These are phyloP conservation scores for Alloplasta piceator DNA, from an alignment of 2,888 invertebrate species.

Conservation along the genomic window DNA sequence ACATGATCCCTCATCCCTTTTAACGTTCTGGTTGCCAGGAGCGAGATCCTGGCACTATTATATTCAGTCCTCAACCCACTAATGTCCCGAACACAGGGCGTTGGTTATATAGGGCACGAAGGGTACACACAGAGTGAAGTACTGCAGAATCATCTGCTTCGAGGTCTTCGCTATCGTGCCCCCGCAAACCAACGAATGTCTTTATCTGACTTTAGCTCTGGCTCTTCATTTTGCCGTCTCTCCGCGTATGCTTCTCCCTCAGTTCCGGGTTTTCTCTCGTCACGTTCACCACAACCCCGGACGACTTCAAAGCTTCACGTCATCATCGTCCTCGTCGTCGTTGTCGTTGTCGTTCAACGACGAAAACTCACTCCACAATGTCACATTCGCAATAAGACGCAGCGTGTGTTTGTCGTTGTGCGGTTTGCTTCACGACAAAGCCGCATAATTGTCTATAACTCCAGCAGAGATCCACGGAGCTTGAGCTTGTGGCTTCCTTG, in stretches of 20 bases:
- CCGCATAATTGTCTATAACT: conserved; percentile 32
- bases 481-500: no score
- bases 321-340: conserved; percentile 35
- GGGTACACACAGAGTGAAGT: conserved; percentile 31
- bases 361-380: conserved; percentile 18
- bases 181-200: conserved; percentile 34
- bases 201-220: conserved; percentile 29
- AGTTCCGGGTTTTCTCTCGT: conserved; percentile 46
- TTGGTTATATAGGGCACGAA: conserved; percentile 8
- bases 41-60: conserved; percentile 41
- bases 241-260: conserved; percentile 20
- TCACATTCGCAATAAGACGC: conserved; percentile 72
- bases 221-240: conserved; percentile 28
- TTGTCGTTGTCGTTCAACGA: conserved; percentile 17
- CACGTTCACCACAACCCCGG: conserved; percentile 23
- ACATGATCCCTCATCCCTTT: conserved; percentile 46
- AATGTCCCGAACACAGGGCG: conserved; percentile 13
- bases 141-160: conserved; percentile 47
- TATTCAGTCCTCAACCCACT: conserved; percentile 36
- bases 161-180: conserved; percentile 35
- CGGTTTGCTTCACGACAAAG: conserved; percentile 39
- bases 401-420: conserved; percentile 69
- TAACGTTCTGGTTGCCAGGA: conserved; percentile 35
- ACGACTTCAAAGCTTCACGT: conserved; percentile 72
- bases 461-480: not conserved